Conservation (phyloP, 2,888 invertebrate species). For the Plagodis dolabraria region DNA sequence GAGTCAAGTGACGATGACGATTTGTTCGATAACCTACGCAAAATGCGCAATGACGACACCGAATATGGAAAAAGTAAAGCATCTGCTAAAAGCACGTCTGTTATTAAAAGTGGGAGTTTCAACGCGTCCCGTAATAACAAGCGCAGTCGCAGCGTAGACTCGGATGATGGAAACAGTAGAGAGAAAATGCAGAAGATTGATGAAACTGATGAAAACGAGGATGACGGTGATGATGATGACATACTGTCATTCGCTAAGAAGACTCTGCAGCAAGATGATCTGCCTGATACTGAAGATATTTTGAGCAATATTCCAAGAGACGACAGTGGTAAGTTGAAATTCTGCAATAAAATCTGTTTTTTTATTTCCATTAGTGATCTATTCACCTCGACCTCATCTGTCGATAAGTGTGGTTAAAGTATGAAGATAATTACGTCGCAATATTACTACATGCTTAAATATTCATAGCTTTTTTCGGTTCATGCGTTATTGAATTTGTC, state of each 20-base stretch:
- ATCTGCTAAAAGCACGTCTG: conserved; percentile 5
- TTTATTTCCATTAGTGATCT: too few relatives aligned
- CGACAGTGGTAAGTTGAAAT: conserved; percentile 56
- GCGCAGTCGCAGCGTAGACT: conserved; percentile 64
- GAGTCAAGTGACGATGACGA: conserved; percentile 62
- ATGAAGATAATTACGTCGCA: too few relatives aligned
- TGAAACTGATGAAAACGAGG: conserved; percentile 52
- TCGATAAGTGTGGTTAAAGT: too few relatives aligned
- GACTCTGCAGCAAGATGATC: conserved; percentile 65
- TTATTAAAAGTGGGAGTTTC: conserved; percentile 11
- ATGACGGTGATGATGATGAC: conserved; percentile 54
- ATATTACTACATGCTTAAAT: too few relatives aligned
- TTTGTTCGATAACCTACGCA: conserved; percentile 72
- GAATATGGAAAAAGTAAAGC: neutral
- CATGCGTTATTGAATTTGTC: too few relatives aligned
- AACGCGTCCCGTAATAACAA: conserved; percentile 51
- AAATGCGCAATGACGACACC: conserved; percentile 56
- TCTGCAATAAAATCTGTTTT: too few relatives aligned
- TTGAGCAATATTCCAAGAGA: conserved; percentile 55
- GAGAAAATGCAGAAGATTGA: conserved; percentile 71
- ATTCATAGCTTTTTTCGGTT: too few relatives aligned
- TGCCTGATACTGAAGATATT: conserved; percentile 74
- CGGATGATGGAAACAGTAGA: conserved; percentile 54
- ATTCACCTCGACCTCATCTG: too few relatives aligned
- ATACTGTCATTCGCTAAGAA: conserved; percentile 76